Base-by-base conservation (phyloP, 2,888 invertebrate genomes). In the Taenaris catops region DNA sequence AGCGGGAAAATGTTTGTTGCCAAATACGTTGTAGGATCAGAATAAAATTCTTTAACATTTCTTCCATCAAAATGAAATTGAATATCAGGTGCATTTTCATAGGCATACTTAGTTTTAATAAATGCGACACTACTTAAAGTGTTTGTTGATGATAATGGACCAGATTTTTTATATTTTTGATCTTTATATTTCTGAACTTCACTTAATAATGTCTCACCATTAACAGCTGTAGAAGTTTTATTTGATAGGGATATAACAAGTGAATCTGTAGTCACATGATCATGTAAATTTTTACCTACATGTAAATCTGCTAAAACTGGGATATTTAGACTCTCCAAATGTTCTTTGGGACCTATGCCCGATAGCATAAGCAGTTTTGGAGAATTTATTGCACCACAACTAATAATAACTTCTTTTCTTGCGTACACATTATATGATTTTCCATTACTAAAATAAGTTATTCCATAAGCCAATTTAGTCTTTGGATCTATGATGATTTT, bases 211-310 rank as follows among this genome's bases (percentile, higher is more conserved):
- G 87, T 66, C 1, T 80, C 54, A 11, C 64, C 63, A 44, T 52
- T 53, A 0, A 86, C 71, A 25, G 64, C 51, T 2, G 90, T 90
- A 0, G 89, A 74, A 0, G 89, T 87, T 63, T 88, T 79, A 51
- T 91, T 90, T 1, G 84, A 76, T 5, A 92, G 44, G 11, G 57
- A 44, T 25, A 83, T 26, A 18, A 64, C 50, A 1, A 91, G 66
- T 1, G 88, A 89, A 49, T 90, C 89, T 2, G 89, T 87, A 0
- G 93, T 93, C 0, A 93, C 87, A 55, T 94, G 94, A 54, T 94
- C 92, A 56, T 93, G 94, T 1, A 94, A 74, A 64, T 94, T 94
- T 46, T 88, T 74, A 0, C 94, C 94, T 0, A 94, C 94, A 23
- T 89, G 89, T 31, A 93, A 72, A 67, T 94, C 88, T 25, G 89